phyloP scores from a whole-genome alignment of 2,113 vertebrate genomes.

The Neodontobutis hainanensis region DNA sequence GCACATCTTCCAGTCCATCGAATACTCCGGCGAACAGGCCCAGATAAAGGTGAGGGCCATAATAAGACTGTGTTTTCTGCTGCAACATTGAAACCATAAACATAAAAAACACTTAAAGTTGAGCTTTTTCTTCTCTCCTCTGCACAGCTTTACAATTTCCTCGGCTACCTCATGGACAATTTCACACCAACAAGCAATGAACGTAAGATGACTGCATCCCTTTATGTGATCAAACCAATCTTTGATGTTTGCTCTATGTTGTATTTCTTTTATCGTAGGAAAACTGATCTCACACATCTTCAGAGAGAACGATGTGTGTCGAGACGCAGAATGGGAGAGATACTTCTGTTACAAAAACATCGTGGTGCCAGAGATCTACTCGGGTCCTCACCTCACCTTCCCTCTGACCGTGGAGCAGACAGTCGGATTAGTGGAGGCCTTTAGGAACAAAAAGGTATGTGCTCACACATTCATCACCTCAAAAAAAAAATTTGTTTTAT shows the following conservation, averaged over 20 bases:
- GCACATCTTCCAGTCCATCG: constrained; percentile 95
- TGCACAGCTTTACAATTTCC: constrained; percentile 90
- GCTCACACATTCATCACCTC: not conserved
- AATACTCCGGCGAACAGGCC: constrained; percentile 91
- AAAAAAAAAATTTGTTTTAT: not conserved
- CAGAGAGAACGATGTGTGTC: constrained; percentile 79
- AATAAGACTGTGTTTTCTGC: not conserved
- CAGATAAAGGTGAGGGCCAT: constrained; percentile 85
- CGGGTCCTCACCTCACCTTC: constrained; percentile 87
- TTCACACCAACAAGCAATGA: constrained; percentile 87
- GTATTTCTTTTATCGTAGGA: constrained; percentile 66
- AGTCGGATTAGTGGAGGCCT: constrained; percentile 88
- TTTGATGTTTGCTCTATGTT: not conserved
- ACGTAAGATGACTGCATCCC: constrained; percentile 76
- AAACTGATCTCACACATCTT: constrained; percentile 90
- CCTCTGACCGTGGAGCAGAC: constrained; percentile 87
- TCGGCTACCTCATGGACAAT: constrained; percentile 91
- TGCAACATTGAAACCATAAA: no score
- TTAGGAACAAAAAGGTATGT: constrained; percentile 90
- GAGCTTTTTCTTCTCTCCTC: constrained; percentile 4
- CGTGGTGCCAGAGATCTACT: constrained; percentile 85
- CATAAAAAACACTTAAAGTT: not conserved
- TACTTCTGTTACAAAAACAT: constrained; percentile 83
- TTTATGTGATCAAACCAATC: not conserved
- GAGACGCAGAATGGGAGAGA: constrained; percentile 82